Evolutionary conservation across 2,113 vertebrate species (phyloP), one percentile per base, ranked within the genome.

Genomic region (Rhabdomys dilectus): DNA sequence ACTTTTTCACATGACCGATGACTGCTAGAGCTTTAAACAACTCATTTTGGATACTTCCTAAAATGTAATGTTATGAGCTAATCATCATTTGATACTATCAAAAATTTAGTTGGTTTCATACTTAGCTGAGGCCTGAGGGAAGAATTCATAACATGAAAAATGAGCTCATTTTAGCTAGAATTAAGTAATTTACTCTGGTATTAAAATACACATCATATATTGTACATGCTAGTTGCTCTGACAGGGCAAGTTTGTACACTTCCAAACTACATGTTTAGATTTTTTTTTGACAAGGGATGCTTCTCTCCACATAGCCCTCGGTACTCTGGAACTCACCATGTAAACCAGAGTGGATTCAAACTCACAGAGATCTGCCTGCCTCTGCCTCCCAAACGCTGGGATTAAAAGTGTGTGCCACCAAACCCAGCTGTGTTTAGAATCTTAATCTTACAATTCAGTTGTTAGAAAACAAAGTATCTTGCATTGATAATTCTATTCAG

Each of bases 141-240:
- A 82, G 76, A 84, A 34, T 0, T 56, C 9, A 7, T 5, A n/a
- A 76, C 42, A 51, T 80, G 86, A 95, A 92, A 93, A 96, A 96
- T 62, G 1, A 51, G 1, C 51, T 60, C 58, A 6, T 73, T 45
- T 91, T 92, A 80, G 91, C 82, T 68, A 12, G 81, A 91, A 68
- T 17, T 93, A 96, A 96, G n/a, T 0, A 68, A 2, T 75, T 81
- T 86, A 64, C 70, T 2, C 62, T 11, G 39, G 56, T 58, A 76
- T 72, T 88, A 0, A 3, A 90, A 80, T 5, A 7, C 26, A 21
- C 64, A 70, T 95, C 93, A 5, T 94, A 60, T 60, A 77, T 51
- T 16, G 95, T 0, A 60, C 0, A 56, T 76, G 68, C 22, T 73
- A 0, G 31, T 68, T 68, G 19, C 4, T 1, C 0, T 0, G 0